Evolutionary conservation across 2,113 vertebrate genomes (phyloP).

Genomic region (Indicator maculatus): DNA sequence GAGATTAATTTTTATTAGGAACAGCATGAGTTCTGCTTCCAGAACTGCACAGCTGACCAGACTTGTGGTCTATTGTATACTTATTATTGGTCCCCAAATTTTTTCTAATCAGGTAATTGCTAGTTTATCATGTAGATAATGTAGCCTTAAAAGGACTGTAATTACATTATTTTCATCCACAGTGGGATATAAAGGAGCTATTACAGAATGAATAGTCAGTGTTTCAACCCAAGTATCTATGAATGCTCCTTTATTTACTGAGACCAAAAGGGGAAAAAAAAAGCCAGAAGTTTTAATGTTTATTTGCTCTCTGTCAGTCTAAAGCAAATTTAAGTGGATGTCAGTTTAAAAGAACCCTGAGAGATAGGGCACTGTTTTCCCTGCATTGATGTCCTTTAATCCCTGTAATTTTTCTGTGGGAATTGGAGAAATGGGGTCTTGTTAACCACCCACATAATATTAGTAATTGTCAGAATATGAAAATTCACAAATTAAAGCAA

Average conservation of each 20-base stretch:
- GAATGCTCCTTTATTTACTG: conserved; percentile 36
- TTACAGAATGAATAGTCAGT: conserved; percentile 53
- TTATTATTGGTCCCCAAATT: conserved; percentile 59
- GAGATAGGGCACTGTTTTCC: neutral
- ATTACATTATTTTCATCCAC: conserved; percentile 64
- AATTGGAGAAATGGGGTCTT: neutral
- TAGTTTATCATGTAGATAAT: conserved; percentile 68
- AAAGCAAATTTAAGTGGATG: neutral
- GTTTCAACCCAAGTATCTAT: neutral
- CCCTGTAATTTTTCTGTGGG: neutral
- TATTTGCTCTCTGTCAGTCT: neutral
- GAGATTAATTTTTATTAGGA: conserved; percentile 39
- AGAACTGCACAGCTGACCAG: conserved; percentile 51
- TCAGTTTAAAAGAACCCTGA: neutral
- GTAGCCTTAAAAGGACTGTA: conserved; percentile 57
- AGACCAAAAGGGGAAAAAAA: neutral
- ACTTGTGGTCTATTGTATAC: conserved; percentile 55
- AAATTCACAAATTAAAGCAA: neutral
- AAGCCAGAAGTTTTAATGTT: neutral
- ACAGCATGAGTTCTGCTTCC: conserved; percentile 38
- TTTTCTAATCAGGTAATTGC: conserved; percentile 72
- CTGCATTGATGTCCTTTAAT: neutral
- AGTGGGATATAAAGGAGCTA: conserved; percentile 53
- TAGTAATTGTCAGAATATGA: neutral
- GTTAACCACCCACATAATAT: neutral